A percentile compares a stretch with the other conserved stretches of the same genome.
These are phyloP conservation scores for Piaya cayana DNA, from an alignment of 2,113 vertebrate genomes.

Conservation along the genomic window DNA sequence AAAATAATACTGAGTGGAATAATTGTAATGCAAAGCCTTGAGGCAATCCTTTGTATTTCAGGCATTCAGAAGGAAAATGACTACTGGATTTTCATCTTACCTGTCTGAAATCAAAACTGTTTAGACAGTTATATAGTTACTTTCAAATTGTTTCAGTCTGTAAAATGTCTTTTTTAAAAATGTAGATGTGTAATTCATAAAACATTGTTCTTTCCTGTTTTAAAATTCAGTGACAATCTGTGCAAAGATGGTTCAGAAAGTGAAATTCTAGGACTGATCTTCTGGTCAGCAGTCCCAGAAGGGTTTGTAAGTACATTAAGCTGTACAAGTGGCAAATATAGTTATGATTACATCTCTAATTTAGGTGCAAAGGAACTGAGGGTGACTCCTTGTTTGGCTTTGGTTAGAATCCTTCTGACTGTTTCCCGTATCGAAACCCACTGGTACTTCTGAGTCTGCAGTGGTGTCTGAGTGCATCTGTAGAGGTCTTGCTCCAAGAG, in stretches of 20 bases:
- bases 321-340: background rate
- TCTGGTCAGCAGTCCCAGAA: background rate
- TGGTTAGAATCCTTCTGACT: background rate
- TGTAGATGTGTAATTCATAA: background rate
- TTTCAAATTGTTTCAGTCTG: background rate
- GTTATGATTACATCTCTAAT: background rate
- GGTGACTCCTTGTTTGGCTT: background rate
- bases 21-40: conserved; percentile 27
- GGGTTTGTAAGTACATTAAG: background rate
- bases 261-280: background rate
- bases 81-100: background rate
- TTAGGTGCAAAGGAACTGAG: background rate
- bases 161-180: background rate
- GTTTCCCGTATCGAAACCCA: background rate
- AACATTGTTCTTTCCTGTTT: background rate
- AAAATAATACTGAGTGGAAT: conserved; percentile 42
- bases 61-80: conserved; percentile 12
- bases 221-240: background rate
- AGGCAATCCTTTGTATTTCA: conserved; percentile 24
- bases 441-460: background rate
- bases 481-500: background rate
- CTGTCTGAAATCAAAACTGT: background rate
- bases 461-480: background rate
- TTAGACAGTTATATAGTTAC: background rate
- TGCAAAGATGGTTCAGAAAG: background rate